These are phyloP conservation scores for Pseudonaja textilis DNA, from an alignment of 2,113 vertebrate genomes.

Conservation along the genomic window DNA sequence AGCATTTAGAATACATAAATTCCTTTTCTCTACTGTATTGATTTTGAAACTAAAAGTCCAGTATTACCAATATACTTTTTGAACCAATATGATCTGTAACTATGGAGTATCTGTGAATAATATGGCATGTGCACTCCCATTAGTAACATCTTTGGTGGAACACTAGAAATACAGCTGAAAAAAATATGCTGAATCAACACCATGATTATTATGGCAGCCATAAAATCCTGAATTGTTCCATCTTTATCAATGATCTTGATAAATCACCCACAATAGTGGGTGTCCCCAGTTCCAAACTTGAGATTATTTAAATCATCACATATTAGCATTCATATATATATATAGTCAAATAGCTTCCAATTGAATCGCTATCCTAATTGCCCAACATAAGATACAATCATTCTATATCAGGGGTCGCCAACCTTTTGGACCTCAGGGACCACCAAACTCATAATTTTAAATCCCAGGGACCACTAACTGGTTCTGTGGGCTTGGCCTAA, in stretches of 20 bases:
- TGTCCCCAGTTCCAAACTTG: neutral
- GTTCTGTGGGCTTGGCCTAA: no score
- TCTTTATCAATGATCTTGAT: neutral
- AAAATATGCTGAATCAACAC: neutral
- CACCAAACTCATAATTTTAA: no score
- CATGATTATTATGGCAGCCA: neutral
- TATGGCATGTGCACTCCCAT: neutral
- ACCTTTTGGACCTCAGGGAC: no score
- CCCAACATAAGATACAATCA: neutral
- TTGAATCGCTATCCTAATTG: neutral
- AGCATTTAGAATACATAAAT: neutral
- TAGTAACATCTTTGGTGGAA: neutral
- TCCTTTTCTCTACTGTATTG: neutral
- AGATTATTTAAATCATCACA: neutral
- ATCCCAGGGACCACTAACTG: no score
- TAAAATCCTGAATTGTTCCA: neutral
- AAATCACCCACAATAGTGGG: neutral
- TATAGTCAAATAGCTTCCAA: neutral
- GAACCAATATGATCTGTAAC: neutral
- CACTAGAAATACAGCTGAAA: neutral
- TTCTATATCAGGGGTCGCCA: no score
- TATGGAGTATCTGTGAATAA: neutral
- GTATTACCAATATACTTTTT: neutral
- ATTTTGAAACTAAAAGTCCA: neutral
- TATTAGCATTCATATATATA: neutral